Base-by-base conservation (phyloP, 1,140 invertebrate species). In the Dinoponera quadriceps region DNA sequence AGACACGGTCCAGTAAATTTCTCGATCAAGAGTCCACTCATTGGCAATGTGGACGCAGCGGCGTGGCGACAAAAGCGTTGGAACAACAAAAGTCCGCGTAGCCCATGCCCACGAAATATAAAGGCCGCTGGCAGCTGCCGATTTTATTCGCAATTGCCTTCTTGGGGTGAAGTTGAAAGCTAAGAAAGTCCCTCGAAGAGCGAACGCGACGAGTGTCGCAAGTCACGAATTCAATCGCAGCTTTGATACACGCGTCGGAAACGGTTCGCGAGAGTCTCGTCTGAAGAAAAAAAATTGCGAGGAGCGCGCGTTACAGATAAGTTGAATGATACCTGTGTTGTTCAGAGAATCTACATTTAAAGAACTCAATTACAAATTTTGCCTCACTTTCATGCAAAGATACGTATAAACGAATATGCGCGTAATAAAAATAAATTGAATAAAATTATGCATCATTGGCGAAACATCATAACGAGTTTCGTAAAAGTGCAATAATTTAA, bases 61-160 rank as follows among this genome's bases (percentile, higher is more conserved):
- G 54, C 33, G 68, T 20, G 25, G 44, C 55, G 85, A 87, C 86
- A 87, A 88, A 84, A 83, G 82, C 82, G n/a, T 27, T 68, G 85
- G 74, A 84, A 84, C 82, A 80, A 88, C 85, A 88, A 88, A 88
- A 88, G 86, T 87, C 25, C 75, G 65, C 82, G 69, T 85, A 63
- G 72, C 83, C 77, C 77, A 83, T 88, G 86, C 83, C 51, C 65
- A 66, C 57, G 73, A 77, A 78, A 77, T 33, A 88, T 78, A 88
- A 88, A 73, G 54, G 14, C 38, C 48, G n/a, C 16, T 49, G 60
- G 87, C 89, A 90, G 88, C 89, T 90, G 89, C 65, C 69, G 74
- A 89, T 84, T 88, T 87, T 85, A 87, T 87, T 89, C 63, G 83
- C 59, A 75, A 87, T 89, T 84, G 75, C 66, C 55, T 84, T 57